Percentiles rank a stretch among this genome's conserved stretches.
Evolutionary conservation across 2,797 vertebrate genomes (phyloP).

Genomic region (Sebastes nivosus): DNA sequence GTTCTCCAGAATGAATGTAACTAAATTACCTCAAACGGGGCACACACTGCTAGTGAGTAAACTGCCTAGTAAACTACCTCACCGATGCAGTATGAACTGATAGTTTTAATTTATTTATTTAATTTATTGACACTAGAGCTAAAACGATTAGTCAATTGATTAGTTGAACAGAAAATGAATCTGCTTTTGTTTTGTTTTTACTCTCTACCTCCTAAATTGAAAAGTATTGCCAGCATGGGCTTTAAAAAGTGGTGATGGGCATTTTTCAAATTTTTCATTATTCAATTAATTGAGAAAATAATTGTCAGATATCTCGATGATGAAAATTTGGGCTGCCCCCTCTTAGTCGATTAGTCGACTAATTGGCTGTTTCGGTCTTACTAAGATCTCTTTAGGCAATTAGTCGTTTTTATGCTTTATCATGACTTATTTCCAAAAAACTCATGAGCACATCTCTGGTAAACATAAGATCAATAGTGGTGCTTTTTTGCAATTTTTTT

Average conservation of each 20-base stretch:
- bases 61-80: too few species aligned
- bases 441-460: too few species aligned
- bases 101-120: background rate
- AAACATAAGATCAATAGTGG: too few species aligned
- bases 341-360: too few species aligned
- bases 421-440: too few species aligned
- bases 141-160: background rate
- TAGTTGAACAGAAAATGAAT: background rate
- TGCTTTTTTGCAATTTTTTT: too few species aligned
- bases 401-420: too few species aligned
- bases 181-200: background rate
- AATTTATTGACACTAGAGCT: background rate
- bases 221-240: background rate
- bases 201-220: background rate
- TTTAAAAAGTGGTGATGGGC: background rate
- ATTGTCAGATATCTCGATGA: background rate
- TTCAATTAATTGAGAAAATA: background rate
- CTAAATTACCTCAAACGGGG: background rate
- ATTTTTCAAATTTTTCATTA: background rate
- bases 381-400: too few species aligned
- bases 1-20: background rate
- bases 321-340: background rate
- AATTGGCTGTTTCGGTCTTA: too few species aligned
- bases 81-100: background rate
- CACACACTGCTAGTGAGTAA: background rate